These are phyloP conservation scores for Agriopis aurantiaria DNA, from an alignment of 2,888 invertebrate species.

Conservation along the genomic window DNA sequence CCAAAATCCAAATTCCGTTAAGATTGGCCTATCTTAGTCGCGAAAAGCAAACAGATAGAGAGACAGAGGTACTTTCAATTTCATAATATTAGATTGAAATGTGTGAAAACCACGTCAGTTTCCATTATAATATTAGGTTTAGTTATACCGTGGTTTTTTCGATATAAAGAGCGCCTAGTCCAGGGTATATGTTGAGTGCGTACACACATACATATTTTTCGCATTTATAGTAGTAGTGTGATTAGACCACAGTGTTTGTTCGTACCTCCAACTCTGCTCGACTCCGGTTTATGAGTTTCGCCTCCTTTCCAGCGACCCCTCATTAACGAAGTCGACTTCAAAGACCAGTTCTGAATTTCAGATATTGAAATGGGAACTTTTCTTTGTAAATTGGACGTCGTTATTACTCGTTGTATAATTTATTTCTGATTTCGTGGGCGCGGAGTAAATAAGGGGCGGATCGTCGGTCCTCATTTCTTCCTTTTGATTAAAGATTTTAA, in stretches of 20 bases:
- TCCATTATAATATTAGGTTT: too few relatives aligned
- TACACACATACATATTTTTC: too few relatives aligned
- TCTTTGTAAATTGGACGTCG: conserved; percentile 74
- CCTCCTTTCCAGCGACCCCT: conserved; percentile 38
- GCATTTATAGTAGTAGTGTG: too few relatives aligned
- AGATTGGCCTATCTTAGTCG: too few relatives aligned
- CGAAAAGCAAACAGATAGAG: too few relatives aligned
- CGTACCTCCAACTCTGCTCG: background rate
- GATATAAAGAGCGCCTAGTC: too few relatives aligned
- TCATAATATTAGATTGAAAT: too few relatives aligned
- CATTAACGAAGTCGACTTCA: conserved; percentile 61
- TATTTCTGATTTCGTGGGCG: conserved; percentile 52
- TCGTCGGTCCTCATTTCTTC: conserved; percentile 14
- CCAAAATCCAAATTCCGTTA: too few relatives aligned
- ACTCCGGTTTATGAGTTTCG: conserved; percentile 7
- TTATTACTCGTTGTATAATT: conserved; percentile 71
- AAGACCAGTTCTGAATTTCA: conserved; percentile 51
- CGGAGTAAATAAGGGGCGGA: conserved; percentile 43
- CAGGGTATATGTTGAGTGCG: too few relatives aligned
- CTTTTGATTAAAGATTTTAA: conserved; percentile 27
- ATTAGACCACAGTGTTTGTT: background rate
- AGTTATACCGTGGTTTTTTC: too few relatives aligned
- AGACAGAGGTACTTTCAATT: too few relatives aligned
- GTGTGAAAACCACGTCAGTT: too few relatives aligned
- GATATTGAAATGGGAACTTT: conserved; percentile 62